Percentiles rank a stretch among this genome's conserved stretches.
Conservation (phyloP, 2,113 vertebrate genomes). For the Esox niger region DNA sequence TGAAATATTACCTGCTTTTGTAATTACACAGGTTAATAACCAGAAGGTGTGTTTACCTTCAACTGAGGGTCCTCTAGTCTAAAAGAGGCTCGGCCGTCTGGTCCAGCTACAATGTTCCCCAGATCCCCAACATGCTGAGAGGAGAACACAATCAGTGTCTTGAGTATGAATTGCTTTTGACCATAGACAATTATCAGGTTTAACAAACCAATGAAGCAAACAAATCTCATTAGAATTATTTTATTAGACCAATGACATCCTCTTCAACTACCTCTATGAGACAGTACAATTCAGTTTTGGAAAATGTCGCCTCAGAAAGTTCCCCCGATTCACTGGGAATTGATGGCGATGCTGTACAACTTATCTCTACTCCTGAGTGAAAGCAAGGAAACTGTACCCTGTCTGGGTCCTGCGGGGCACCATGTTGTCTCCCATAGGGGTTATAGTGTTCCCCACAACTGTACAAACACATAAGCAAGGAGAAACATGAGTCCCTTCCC, state of each 20-base stretch:
- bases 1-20: no score
- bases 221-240: no score
- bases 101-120: constrained; percentile 78
- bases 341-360: neutral
- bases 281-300: neutral
- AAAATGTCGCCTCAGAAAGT: neutral
- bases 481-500: neutral
- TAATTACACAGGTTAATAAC: neutral
- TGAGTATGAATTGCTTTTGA: neutral
- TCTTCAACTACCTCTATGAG: neutral
- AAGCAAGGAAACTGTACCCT: constrained; percentile 67
- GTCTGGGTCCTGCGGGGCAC: constrained; percentile 77
- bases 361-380: neutral
- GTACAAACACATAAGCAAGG: constrained; percentile 11
- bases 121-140: constrained; percentile 85
- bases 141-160: constrained; percentile 1
- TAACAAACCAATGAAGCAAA: no score
- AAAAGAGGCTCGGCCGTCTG: constrained; percentile 78
- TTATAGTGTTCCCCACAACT: constrained; percentile 91
- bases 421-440: constrained; percentile 77
- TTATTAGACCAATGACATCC: neutral
- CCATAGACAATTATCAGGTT: neutral
- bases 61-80: constrained; percentile 78
- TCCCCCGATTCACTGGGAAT: neutral
- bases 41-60: constrained; percentile 68